These are phyloP conservation scores for Drosophila nr. medialis DNA, from an alignment of 2,888 invertebrate genomes.

Conservation along the genomic window DNA sequence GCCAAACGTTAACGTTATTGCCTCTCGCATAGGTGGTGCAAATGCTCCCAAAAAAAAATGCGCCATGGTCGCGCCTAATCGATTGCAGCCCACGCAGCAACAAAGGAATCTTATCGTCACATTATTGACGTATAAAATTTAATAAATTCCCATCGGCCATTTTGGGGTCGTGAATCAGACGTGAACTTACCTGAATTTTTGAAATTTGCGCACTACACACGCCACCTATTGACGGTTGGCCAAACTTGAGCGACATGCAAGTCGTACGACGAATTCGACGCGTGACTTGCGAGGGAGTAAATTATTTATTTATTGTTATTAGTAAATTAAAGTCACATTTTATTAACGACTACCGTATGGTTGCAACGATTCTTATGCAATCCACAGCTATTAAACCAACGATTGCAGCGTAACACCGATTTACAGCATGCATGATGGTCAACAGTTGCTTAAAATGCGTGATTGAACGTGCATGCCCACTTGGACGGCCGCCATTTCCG, in stretches of 20 bases:
- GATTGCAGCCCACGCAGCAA: conserved; percentile 1
- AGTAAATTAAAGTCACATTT: not conserved
- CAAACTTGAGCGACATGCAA: not conserved
- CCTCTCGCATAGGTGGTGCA: not conserved
- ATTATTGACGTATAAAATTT: conserved; percentile 61
- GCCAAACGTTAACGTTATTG: conserved; percentile 30
- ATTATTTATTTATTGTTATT: not conserved
- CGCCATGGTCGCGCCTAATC: conserved; percentile 28
- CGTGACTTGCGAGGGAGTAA: not conserved
- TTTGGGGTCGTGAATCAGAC: conserved; percentile 12
- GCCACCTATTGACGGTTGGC: conserved; percentile 27
- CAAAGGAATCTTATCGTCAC: conserved; percentile 59
- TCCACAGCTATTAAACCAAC: not conserved
- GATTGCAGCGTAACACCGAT: too few relatives aligned
- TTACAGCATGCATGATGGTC: conserved; percentile 8
- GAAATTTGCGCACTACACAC: conserved; percentile 31
- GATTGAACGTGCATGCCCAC: conserved; percentile 37
- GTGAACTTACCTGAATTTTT: not conserved
- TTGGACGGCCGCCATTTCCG: conserved; percentile 68
- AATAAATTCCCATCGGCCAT: conserved; percentile 41
- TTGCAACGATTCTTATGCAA: not conserved
- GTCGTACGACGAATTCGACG: conserved; percentile 7
- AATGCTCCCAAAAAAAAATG: not conserved
- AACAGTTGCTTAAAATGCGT: conserved; percentile 14
- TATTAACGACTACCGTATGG: not conserved